These are phyloP conservation scores for Xylophagus ater DNA, from an alignment of 2,888 invertebrate species.

Conservation along the genomic window DNA sequence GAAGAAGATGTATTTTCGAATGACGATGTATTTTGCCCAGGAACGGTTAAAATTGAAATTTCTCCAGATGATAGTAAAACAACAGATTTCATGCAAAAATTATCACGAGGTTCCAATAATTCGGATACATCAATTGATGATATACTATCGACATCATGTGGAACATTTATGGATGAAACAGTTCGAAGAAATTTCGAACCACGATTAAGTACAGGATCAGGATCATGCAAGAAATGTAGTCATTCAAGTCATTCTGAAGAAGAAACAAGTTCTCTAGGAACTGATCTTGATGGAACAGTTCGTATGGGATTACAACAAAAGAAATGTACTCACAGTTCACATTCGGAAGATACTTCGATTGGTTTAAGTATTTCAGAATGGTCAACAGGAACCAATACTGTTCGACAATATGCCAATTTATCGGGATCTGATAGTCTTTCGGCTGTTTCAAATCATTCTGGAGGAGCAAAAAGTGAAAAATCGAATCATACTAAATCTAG, in stretches of 20 bases:
- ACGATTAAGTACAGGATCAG: constrained; percentile 43
- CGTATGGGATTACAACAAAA: constrained; percentile 67
- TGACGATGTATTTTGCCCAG: constrained; percentile 51
- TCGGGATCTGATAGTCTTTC: constrained; percentile 55
- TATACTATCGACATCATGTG: constrained; percentile 42
- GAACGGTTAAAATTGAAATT: constrained; percentile 44
- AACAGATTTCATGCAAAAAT: constrained; percentile 30
- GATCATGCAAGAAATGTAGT: constrained; percentile 50
- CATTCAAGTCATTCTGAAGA: constrained; percentile 65
- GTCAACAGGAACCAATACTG: constrained; percentile 79
- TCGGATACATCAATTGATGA: constrained; percentile 55
- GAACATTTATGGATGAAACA: constrained; percentile 48
- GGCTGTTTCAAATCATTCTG: constrained; percentile 46
- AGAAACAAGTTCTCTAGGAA: constrained; percentile 64
- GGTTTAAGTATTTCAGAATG: constrained; percentile 78
- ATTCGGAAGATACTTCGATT: constrained; percentile 78
- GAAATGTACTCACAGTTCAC: constrained; percentile 72
- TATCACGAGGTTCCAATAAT: constrained; percentile 46
- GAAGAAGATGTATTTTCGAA: constrained; percentile 48
- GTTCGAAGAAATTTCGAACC: constrained; percentile 40
- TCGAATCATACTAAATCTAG: constrained; percentile 46
- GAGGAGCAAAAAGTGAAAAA: constrained; percentile 48
- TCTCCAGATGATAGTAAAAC: constrained; percentile 47
- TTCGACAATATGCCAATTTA: constrained; percentile 65
- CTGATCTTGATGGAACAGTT: constrained; percentile 71